These are phyloP conservation scores for Archilochus colubris DNA, from an alignment of 2,113 vertebrate species.

Conservation along the genomic window DNA sequence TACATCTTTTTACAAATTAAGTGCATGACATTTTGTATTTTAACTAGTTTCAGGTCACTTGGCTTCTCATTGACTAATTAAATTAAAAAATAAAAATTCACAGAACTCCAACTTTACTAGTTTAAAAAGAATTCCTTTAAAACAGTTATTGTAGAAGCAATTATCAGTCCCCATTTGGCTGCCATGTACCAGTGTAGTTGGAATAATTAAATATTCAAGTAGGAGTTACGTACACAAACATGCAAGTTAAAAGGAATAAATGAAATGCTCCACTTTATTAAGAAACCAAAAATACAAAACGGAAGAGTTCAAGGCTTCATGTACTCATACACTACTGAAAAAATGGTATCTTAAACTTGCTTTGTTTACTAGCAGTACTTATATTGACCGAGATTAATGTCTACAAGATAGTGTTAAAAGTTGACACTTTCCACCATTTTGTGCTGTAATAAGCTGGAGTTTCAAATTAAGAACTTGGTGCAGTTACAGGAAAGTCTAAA, in stretches of 20 bases:
- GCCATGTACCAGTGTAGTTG: not conserved
- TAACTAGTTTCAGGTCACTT: not conserved
- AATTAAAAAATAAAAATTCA: not conserved
- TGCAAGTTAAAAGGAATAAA: conserved; percentile 67
- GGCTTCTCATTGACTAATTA: not conserved
- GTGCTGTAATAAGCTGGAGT: conserved; percentile 57
- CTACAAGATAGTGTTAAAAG: conserved; percentile 62
- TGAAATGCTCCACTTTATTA: conserved; percentile 75
- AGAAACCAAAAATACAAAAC: conserved; percentile 74
- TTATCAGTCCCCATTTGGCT: not conserved
- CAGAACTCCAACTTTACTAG: not conserved
- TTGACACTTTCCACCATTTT: conserved; percentile 48
- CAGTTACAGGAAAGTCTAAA: conserved; percentile 50
- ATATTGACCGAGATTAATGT: conserved; percentile 46
- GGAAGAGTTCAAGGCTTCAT: conserved; percentile 58
- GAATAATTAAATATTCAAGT: not conserved
- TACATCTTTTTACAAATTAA: not conserved
- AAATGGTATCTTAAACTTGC: conserved; percentile 16
- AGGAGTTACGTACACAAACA: conserved; percentile 18
- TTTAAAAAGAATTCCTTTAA: accelerated
- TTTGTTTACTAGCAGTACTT: conserved; percentile 51
- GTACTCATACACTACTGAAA: conserved; percentile 59
- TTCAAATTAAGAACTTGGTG: conserved; percentile 69
- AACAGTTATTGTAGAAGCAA: not conserved
- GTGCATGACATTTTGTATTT: not conserved